Percentiles rank a stretch among this genome's conserved stretches.
Conservation (phyloP, 2,888 invertebrate species). For the Pandemis heparana region DNA sequence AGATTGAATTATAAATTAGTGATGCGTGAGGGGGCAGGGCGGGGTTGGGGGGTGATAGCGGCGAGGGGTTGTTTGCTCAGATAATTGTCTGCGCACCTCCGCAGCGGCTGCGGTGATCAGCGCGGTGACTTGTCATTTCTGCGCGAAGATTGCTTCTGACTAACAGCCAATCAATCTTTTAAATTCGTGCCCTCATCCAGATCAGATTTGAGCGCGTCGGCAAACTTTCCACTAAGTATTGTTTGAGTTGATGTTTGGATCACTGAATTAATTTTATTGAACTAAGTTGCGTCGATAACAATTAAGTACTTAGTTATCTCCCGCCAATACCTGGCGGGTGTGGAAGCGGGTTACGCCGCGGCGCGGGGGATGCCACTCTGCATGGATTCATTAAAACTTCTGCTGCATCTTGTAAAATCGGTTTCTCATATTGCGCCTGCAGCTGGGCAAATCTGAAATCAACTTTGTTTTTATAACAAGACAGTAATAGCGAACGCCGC, state of each 20-base stretch:
- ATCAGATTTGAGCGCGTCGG: conserved; percentile 4
- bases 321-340: neutral
- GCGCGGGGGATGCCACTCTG: neutral
- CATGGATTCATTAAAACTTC: conserved; percentile 32
- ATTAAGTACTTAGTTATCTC: neutral
- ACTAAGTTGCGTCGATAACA: neutral
- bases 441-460: neutral
- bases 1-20: conserved; percentile 29
- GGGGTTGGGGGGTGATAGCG: neutral
- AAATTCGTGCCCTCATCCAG: neutral
- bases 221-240: neutral
- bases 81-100: conserved; percentile 16
- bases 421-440: neutral
- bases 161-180: conserved; percentile 26
- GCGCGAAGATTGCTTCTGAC: neutral
- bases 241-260: neutral
- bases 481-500: neutral
- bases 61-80: conserved; percentile 6
- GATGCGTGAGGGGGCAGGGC: neutral
- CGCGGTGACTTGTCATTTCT: conserved; percentile 10
- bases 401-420: neutral
- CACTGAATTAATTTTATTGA: neutral
- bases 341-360: neutral
- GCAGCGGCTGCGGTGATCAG: conserved; percentile 1
- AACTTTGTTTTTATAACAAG: neutral